A percentile compares a stretch with the other conserved stretches of the same genome.
phyloP scores from a whole-genome alignment of 2,888 invertebrate species.

The Noctuana brunneofusca region DNA sequence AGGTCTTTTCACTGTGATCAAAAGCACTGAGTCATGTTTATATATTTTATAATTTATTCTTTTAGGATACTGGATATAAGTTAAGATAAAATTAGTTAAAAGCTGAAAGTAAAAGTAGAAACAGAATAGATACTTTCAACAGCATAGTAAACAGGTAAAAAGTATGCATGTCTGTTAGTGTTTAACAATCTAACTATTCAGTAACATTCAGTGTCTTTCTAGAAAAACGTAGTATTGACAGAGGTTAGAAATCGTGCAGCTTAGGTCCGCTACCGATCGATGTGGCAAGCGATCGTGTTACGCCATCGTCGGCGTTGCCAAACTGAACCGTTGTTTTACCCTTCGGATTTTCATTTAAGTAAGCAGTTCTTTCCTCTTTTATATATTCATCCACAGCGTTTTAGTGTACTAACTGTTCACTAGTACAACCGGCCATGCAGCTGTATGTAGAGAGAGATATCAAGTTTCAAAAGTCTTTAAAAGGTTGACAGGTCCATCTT shows the following conservation, averaged over 20 bases:
- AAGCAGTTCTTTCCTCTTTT: not conserved
- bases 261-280: slow-evolving; percentile 9
- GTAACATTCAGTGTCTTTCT: not conserved
- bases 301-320: slow-evolving; percentile 34
- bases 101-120: too few relatives aligned
- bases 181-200: not conserved
- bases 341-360: not conserved
- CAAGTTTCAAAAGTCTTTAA: too few relatives aligned
- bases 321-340: slow-evolving; percentile 6
- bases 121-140: too few relatives aligned
- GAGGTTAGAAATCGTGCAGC: slow-evolving; percentile 6
- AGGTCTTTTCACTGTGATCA: too few relatives aligned
- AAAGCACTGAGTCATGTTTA: slow-evolving; percentile 18
- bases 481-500: too few relatives aligned
- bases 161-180: not conserved
- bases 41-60: slow-evolving; percentile 23
- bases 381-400: not conserved
- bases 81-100: not conserved
- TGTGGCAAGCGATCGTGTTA: slow-evolving; percentile 46
- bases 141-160: not conserved
- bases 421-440: too few relatives aligned
- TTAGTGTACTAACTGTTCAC: too few relatives aligned
- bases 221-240: not conserved
- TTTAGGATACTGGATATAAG: slow-evolving; percentile 20
- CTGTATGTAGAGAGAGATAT: too few relatives aligned